Percentiles rank a stretch among this genome's conserved stretches.
phyloP scores from a whole-genome alignment of 2,113 vertebrate species.

The Campylomormyrus numenius region DNA sequence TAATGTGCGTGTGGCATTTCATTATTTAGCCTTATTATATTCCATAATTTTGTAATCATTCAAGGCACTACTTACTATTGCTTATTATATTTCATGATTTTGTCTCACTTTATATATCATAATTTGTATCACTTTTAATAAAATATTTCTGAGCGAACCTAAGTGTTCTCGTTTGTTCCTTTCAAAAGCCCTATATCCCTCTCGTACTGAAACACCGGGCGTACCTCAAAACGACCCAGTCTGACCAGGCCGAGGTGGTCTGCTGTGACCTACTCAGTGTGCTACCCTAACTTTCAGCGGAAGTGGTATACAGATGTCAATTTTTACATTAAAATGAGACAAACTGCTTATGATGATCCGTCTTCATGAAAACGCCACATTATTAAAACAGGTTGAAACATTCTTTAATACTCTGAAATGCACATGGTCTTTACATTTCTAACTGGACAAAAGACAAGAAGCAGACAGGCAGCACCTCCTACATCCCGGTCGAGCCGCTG shows the following conservation, averaged over 20 bases:
- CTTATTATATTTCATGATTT: too few species aligned
- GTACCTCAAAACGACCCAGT: not conserved
- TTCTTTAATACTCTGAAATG: constrained; percentile 42
- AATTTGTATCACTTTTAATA: too few species aligned
- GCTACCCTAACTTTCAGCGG: not conserved
- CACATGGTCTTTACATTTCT: constrained; percentile 41
- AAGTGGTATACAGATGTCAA: not conserved
- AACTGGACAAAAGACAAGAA: constrained; percentile 41
- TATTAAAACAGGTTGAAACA: not conserved
- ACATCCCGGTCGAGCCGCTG: not conserved
- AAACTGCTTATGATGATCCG: not conserved
- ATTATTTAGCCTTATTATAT: too few species aligned
- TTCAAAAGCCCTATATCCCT: too few species aligned
- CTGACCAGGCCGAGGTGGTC: not conserved
- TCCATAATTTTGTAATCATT: too few species aligned
- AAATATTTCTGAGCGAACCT: too few species aligned
- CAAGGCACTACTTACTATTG: too few species aligned
- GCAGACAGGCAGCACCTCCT: not conserved
- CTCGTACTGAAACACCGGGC: not conserved
- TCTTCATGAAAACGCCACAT: not conserved
- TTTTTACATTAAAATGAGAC: not conserved
- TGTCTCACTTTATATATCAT: too few species aligned
- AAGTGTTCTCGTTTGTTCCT: too few species aligned
- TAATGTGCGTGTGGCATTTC: too few species aligned
- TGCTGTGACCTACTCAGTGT: not conserved